These are phyloP conservation scores for Parthenolecanium corni DNA, from an alignment of 2,888 invertebrate genomes.

Conservation along the genomic window DNA sequence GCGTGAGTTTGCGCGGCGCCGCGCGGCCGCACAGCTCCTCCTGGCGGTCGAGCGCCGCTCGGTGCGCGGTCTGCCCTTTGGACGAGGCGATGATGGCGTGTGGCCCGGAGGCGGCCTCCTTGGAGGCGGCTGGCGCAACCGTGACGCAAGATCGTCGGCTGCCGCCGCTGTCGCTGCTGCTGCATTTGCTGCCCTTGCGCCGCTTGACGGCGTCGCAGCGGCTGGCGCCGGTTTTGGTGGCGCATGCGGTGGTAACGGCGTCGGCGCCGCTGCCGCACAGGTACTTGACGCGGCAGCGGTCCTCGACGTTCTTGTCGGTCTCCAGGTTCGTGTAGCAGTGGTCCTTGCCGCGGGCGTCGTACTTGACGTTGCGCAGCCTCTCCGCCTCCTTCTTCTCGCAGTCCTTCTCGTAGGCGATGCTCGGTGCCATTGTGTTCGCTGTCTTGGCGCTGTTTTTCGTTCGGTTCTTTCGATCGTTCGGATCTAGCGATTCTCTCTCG, in stretches of 20 bases:
- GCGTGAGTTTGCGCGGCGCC: no score
- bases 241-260: neutral
- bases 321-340: neutral
- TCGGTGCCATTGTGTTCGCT: neutral
- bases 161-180: neutral
- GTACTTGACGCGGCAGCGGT: neutral
- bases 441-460: no score
- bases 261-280: neutral
- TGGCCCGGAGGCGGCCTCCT: no score
- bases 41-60: no score
- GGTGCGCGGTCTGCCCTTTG: no score
- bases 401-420: neutral
- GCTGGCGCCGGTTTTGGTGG: neutral
- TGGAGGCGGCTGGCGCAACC: no score
- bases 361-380: neutral
- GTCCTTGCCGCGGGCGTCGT: slow-evolving; percentile 1
- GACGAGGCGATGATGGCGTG: no score
- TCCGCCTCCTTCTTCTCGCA: neutral
- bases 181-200: neutral
- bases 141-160: no score
- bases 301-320: neutral
- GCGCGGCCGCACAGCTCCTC: no score
- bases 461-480: no score
- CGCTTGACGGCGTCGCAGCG: no score
- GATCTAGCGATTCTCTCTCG: no score